Conservation (phyloP, 2,113 vertebrate genomes). For the Eclectus roratus region DNA sequence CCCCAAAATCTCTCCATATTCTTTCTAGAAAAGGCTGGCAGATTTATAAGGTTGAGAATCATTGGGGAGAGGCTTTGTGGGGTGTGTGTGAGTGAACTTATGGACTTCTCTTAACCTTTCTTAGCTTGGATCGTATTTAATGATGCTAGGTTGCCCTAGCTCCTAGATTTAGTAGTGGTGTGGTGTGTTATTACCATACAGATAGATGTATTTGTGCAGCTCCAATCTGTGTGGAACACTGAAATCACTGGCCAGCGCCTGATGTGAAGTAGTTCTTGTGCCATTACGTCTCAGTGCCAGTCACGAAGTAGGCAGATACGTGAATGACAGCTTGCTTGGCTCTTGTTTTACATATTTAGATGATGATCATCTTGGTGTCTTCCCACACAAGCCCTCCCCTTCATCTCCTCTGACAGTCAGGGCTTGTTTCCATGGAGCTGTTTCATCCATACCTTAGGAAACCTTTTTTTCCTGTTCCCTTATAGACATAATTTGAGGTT, state of each 20-base stretch:
- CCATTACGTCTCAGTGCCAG: rapidly evolving
- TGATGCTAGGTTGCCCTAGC: neutral
- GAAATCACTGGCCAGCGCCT: neutral
- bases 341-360: neutral
- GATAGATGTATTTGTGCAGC: too few relatives aligned
- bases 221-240: neutral
- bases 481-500: conserved; percentile 71
- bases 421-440: conserved; percentile 64
- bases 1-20: rapidly evolving
- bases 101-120: neutral
- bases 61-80: neutral
- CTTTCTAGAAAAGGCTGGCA: neutral
- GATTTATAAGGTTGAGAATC: neutral
- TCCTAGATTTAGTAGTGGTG: rapidly evolving
- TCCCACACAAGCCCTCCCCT: neutral
- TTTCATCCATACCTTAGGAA: conserved; percentile 61
- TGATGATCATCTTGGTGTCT: neutral
- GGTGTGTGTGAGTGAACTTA: neutral
- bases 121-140: neutral
- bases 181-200: rapidly evolving
- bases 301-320: neutral
- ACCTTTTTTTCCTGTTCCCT: conserved; percentile 4
- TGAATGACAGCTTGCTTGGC: neutral
- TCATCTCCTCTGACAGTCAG: conserved; percentile 4
- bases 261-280: neutral